These are phyloP conservation scores for Rafetus swinhoei DNA, from an alignment of 2,113 vertebrate genomes.

Conservation along the genomic window DNA sequence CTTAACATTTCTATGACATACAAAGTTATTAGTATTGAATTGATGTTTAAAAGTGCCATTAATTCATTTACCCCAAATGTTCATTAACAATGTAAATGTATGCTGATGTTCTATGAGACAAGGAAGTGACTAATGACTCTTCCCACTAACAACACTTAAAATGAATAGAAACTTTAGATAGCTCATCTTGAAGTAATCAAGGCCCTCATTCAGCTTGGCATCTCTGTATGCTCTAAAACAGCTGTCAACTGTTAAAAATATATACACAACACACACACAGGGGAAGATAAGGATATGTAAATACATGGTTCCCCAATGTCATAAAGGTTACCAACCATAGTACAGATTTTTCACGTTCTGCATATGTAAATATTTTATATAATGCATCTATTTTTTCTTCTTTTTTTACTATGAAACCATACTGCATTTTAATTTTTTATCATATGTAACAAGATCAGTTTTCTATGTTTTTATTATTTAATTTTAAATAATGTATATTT, in stretches of 20 bases:
- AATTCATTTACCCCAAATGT: slow-evolving; percentile 94
- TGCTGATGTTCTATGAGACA: slow-evolving; percentile 92
- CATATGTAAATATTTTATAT: slow-evolving; percentile 84
- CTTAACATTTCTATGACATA: slow-evolving; percentile 88
- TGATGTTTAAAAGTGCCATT: slow-evolving; percentile 93
- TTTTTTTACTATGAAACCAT: slow-evolving; percentile 67
- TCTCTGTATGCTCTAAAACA: slow-evolving; percentile 90
- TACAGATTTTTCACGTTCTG: slow-evolving; percentile 72
- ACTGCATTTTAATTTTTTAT: slow-evolving; percentile 76
- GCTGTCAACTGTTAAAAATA: slow-evolving; percentile 92
- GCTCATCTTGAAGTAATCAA: slow-evolving; percentile 93
- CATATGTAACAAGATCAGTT: slow-evolving; percentile 58
- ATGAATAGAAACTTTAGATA: slow-evolving; percentile 90
- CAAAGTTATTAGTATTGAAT: slow-evolving; percentile 89
- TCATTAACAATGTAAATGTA: slow-evolving; percentile 99
- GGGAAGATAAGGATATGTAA: slow-evolving; percentile 83
- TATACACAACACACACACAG: slow-evolving; percentile 88
- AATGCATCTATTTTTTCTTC: slow-evolving; percentile 77
- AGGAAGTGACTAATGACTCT: slow-evolving; percentile 91
- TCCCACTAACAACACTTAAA: slow-evolving; percentile 90
- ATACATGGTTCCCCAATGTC: slow-evolving; percentile 80
- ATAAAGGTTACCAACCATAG: slow-evolving; percentile 81
- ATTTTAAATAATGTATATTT: slow-evolving; percentile 1
- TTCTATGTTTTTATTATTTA: slow-evolving; percentile 39
- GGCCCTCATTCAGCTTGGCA: slow-evolving; percentile 89